Evolutionary conservation across 2,888 invertebrate species (phyloP).

Genomic region (Stramonita haemastoma): DNA sequence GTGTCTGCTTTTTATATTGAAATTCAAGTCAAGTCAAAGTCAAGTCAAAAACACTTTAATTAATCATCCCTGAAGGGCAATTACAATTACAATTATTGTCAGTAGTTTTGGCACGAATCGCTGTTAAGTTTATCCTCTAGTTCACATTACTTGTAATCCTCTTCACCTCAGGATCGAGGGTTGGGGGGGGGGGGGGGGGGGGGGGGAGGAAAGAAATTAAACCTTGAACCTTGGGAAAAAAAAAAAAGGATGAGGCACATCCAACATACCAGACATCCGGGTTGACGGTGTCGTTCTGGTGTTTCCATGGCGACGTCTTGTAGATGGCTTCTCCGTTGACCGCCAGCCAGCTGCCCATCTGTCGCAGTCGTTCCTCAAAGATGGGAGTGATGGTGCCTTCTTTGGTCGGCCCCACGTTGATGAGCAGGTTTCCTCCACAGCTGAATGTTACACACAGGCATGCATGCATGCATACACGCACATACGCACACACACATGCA

Average conservation of each 20-base stretch:
- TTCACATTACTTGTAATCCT: no score
- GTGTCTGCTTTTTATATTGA: no score
- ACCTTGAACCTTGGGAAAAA: not conserved
- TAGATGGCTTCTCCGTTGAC: conserved; percentile 94
- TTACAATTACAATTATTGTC: no score
- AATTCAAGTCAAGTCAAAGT: no score
- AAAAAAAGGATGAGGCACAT: no score
- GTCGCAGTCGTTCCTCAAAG: conserved; percentile 89
- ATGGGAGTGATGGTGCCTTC: conserved; percentile 91
- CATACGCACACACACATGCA: no score
- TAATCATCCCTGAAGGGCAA: no score
- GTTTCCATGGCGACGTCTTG: conserved; percentile 85
- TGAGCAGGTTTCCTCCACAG: conserved; percentile 84
- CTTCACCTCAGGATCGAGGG: not conserved
- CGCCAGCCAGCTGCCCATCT: conserved; percentile 88
- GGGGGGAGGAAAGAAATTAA: not conserved
- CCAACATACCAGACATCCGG: conserved; percentile 84
- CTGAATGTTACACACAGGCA: conserved; percentile 57
- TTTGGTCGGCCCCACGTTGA: conserved; percentile 93
- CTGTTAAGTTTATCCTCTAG: no score
- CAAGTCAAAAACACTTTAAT: no score
- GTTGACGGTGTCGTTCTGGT: conserved; percentile 87
- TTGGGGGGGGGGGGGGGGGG: no score
- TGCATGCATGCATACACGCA: not conserved
- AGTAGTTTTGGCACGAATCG: no score